phyloP scores from a whole-genome alignment of 2,888 invertebrate species.

The Volucella inflata region DNA sequence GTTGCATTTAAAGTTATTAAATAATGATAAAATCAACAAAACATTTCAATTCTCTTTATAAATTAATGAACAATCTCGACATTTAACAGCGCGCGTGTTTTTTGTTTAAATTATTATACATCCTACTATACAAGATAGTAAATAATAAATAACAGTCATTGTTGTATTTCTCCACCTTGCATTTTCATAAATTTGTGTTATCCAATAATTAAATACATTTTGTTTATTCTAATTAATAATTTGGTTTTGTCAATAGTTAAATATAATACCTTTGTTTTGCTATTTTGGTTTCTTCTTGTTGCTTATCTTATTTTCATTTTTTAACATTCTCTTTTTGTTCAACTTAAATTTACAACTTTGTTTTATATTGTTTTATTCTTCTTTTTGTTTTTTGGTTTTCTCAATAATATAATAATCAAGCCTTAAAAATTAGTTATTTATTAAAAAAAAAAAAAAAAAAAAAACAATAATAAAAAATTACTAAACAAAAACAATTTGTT shows the following conservation, averaged over 20 bases:
- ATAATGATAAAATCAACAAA: conserved; percentile 56
- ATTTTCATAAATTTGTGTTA: conserved; percentile 27
- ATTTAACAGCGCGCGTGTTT: conserved; percentile 59
- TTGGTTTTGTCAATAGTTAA: conserved; percentile 52
- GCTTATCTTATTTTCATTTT: conserved; percentile 48
- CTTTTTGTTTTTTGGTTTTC: conserved; percentile 56
- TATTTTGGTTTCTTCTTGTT: conserved; percentile 26
- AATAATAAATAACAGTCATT: conserved; percentile 70
- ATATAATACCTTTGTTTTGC: conserved; percentile 66
- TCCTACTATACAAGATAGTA: conserved; percentile 46
- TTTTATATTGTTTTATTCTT: conserved; percentile 16
- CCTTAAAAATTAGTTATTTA: conserved; percentile 34
- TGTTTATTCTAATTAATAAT: conserved; percentile 44
- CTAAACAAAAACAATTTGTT: conserved; percentile 46
- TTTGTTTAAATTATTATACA: background rate
- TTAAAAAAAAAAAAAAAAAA: conserved; percentile 47
- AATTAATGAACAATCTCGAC: conserved; percentile 52
- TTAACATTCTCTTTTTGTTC: conserved; percentile 10
- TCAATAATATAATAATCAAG: conserved; percentile 58
- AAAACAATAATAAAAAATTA: conserved; percentile 38
- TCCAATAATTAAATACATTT: conserved; percentile 52
- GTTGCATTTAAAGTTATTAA: conserved; percentile 26
- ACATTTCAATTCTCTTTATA: conserved; percentile 44
- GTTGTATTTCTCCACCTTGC: conserved; percentile 21
- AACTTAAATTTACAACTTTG: conserved; percentile 23